Conservation (phyloP, 2,888 invertebrate species). For the Prenolepis imparis region DNA sequence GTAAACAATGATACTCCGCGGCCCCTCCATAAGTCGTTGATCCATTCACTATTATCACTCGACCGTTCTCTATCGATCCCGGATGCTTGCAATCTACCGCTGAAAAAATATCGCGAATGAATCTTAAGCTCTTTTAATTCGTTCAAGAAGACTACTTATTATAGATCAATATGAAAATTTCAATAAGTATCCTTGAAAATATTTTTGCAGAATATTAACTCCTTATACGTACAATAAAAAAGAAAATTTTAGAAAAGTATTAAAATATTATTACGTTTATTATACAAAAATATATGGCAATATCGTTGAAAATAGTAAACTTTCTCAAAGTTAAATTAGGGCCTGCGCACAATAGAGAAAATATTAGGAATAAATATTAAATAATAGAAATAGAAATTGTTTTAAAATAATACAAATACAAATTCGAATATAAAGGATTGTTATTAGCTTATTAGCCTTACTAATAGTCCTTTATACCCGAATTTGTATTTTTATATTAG, state of each 20-base stretch:
- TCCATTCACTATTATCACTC: slow-evolving; percentile 94
- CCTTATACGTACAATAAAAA: background rate
- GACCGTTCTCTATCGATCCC: slow-evolving; percentile 93
- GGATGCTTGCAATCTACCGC: slow-evolving; percentile 95
- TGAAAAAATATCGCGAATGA: slow-evolving; percentile 84
- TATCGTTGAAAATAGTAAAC: background rate
- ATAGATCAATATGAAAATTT: background rate
- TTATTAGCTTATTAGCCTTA: too few species aligned
- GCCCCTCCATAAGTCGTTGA: slow-evolving; percentile 94
- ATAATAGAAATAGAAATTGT: too few species aligned
- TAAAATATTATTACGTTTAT: background rate
- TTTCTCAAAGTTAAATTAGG: background rate
- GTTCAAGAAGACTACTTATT: background rate
- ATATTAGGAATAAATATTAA: too few species aligned
- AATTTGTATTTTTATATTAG: too few species aligned
- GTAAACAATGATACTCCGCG: slow-evolving; percentile 96
- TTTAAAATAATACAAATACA: too few species aligned
- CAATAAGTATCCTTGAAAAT: background rate
- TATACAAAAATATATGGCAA: background rate
- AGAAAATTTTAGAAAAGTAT: background rate
- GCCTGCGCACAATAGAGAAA: too few species aligned
- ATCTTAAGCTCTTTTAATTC: background rate
- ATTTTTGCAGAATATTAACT: background rate
- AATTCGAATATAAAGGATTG: too few species aligned
- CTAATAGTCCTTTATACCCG: too few species aligned